These are phyloP conservation scores for Scyliorhinus canicula DNA, from an alignment of 2,797 vertebrate species.

Conservation along the genomic window DNA sequence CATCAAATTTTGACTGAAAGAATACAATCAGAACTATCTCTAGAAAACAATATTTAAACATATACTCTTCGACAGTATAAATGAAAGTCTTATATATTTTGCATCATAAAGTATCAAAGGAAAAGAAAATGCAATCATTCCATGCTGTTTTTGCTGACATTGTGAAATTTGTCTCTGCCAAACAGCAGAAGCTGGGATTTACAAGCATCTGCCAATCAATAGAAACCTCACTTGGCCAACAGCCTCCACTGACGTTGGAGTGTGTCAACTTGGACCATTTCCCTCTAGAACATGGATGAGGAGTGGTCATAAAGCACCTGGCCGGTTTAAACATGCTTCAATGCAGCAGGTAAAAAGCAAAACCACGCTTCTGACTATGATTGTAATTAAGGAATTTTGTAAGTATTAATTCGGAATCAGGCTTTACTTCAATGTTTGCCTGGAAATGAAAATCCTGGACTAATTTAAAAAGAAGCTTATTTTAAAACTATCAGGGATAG, in stretches of 20 bases:
- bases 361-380: background rate
- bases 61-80: background rate
- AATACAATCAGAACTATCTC: background rate
- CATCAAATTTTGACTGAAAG: background rate
- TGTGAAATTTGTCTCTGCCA: background rate
- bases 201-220: background rate
- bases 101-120: background rate
- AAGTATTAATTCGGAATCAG: background rate
- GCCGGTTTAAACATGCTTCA: background rate
- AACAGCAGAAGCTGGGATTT: background rate
- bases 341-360: background rate
- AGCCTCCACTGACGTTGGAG: background rate
- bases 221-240: background rate
- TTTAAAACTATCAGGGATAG: background rate
- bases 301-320: background rate
- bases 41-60: background rate
- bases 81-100: background rate
- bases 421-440: background rate
- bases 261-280: background rate
- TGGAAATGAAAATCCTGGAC: background rate
- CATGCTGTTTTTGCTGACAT: background rate
- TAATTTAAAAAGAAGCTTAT: background rate
- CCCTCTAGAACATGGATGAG: background rate
- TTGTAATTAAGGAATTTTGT: background rate
- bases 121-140: background rate